Conservation (phyloP, 2,113 vertebrate species). For the Platysteira castanea region DNA sequence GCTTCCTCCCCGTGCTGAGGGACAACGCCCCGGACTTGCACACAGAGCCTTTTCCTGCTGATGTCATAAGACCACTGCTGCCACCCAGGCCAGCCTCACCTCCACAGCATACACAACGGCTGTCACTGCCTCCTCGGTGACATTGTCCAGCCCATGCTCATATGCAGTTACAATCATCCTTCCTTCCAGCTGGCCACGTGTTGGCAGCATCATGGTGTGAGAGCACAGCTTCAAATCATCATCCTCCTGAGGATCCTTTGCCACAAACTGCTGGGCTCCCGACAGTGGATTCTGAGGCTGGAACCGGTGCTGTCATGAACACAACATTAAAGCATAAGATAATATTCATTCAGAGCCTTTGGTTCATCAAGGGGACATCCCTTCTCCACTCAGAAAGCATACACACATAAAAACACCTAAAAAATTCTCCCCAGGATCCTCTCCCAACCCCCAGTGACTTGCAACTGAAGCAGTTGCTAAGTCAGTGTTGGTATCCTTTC, state of each 20-base stretch:
- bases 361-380: neutral
- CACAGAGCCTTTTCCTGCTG: neutral
- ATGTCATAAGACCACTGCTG: neutral
- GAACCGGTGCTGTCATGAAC: conserved; percentile 85
- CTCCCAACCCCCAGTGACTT: neutral
- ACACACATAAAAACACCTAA: neutral
- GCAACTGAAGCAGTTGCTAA: neutral
- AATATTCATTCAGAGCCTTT: neutral
- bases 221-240: conserved; percentile 92
- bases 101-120: conserved; percentile 86
- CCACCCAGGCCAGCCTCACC: conserved; percentile 68
- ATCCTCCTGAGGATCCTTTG: conserved; percentile 87
- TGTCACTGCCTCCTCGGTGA: conserved; percentile 88
- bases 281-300: conserved; percentile 93
- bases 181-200: conserved; percentile 90
- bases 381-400: neutral
- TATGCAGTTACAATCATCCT: conserved; percentile 96
- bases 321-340: neutral
- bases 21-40: neutral
- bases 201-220: conserved; percentile 92
- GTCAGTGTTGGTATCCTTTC: neutral
- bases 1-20: neutral
- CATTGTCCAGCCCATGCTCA: conserved; percentile 91
- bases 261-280: conserved; percentile 89
- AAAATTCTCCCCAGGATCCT: neutral